Conservation (phyloP, 35 echinoderm and acorn worm genomes). For the Patiria miniata region DNA sequence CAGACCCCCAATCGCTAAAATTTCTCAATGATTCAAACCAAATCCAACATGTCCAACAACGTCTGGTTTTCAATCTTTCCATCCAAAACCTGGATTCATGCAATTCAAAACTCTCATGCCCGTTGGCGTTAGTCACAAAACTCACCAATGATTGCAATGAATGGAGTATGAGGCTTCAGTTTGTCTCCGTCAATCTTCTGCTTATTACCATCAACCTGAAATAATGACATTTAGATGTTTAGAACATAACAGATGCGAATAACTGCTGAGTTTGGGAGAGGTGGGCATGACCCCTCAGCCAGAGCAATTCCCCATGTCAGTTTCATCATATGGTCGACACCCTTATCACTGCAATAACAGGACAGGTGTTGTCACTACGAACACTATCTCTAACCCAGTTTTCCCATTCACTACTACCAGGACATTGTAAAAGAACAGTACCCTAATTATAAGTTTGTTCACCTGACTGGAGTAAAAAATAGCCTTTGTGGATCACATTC, state of each 20-base stretch:
- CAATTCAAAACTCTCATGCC: conserved; percentile 3
- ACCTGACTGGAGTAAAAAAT: not conserved
- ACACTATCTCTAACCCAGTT: conserved; percentile 3
- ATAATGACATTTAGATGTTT: conserved; percentile 28
- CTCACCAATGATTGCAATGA: conserved; percentile 22
- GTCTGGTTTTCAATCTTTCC: not conserved
- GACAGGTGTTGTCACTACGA: conserved; percentile 2
- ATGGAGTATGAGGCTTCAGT: conserved; percentile 14
- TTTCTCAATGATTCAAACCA: not conserved
- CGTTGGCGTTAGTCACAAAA: conserved; percentile 21
- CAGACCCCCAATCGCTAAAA: not conserved
- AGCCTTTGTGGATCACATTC: not conserved
- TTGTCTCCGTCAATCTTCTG: conserved; percentile 12
- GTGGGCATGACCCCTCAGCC: conserved; percentile 19
- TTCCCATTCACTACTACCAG: conserved; percentile 9
- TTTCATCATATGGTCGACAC: not conserved
- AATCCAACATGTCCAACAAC: conserved; percentile 3
- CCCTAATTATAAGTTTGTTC: conserved; percentile 2
- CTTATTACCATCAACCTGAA: conserved; percentile 31
- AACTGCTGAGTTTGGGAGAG: not conserved
- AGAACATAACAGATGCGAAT: not conserved
- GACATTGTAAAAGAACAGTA: conserved; percentile 9
- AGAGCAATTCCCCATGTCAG: conserved; percentile 16
- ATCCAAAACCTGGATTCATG: not conserved
- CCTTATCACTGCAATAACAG: not conserved